phyloP scores from a whole-genome alignment of 1,140 invertebrate species.

The Apis cerana region DNA sequence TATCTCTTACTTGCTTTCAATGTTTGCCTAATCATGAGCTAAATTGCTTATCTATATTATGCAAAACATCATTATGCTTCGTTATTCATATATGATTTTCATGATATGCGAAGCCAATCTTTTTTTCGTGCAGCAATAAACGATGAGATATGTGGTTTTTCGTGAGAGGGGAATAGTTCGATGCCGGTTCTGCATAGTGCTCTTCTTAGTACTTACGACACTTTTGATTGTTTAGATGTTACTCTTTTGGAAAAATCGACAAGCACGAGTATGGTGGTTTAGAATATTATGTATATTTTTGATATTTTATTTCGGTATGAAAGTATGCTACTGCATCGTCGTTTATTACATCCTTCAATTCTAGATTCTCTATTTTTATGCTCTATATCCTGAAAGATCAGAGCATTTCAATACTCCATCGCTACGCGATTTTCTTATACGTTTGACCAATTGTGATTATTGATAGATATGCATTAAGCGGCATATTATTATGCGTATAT shows the following conservation, averaged over 20 bases:
- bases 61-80: background rate
- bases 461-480: background rate
- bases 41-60: background rate
- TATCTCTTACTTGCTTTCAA: background rate
- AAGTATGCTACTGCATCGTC: slow-evolving; percentile 36
- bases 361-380: slow-evolving; percentile 63
- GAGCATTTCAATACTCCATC: slow-evolving; percentile 5
- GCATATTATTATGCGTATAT: too few species aligned
- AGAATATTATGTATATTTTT: slow-evolving; percentile 7
- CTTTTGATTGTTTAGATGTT: background rate
- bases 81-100: background rate
- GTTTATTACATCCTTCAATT: slow-evolving; percentile 39
- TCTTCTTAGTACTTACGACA: background rate
- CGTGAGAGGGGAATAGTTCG: slow-evolving; percentile 41
- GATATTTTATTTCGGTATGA: slow-evolving; percentile 30
- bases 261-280: background rate
- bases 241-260: background rate
- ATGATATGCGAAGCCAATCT: slow-evolving; percentile 21
- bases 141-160: slow-evolving; percentile 12
- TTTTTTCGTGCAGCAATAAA: background rate
- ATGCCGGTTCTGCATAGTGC: slow-evolving; percentile 54
- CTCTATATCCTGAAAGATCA: slow-evolving; percentile 54
- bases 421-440: slow-evolving; percentile 8
- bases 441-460: background rate
- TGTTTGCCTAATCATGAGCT: background rate